Percentiles rank a stretch among this genome's conserved stretches.
Evolutionary conservation across 2,113 vertebrate species (phyloP).

Genomic region (Cyprinodon tularosa): DNA sequence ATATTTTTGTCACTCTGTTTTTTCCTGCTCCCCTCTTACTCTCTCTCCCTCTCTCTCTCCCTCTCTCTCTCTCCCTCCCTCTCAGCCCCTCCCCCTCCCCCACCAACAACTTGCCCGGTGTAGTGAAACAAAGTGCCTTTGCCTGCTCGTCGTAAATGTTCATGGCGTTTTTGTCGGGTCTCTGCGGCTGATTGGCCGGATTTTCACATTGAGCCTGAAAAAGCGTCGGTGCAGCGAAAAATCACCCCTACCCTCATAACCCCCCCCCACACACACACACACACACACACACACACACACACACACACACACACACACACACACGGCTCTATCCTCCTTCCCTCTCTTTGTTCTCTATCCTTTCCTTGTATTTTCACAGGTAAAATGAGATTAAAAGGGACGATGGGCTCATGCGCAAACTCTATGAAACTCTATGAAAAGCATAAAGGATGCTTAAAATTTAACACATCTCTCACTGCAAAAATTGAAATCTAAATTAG

Average conservation of each 20-base stretch:
- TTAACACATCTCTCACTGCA: no score
- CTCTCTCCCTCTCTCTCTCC: constrained; percentile 50
- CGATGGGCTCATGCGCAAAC: no score
- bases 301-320: no score
- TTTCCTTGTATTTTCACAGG: constrained; percentile 59
- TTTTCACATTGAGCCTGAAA: constrained; percentile 94
- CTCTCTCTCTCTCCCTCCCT: constrained; percentile 9
- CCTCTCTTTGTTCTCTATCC: neutral
- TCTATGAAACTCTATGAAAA: no score
- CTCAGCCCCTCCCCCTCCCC: constrained; percentile 65
- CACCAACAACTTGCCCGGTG: constrained; percentile 79
- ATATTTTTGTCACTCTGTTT: constrained; percentile 70
- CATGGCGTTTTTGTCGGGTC: constrained; percentile 78
- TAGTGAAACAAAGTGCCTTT: constrained; percentile 88
- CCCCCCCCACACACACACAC: no score
- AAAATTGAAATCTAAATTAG: no score
- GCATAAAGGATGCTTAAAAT: no score
- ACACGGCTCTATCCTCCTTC: no score
- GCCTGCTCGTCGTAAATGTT: constrained; percentile 62
- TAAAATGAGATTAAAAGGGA: constrained; percentile 32
- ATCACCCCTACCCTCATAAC: no score
- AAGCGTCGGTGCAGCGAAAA: constrained; percentile 80
- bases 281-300: no score
- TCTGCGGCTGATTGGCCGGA: constrained; percentile 95
- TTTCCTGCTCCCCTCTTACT: constrained; percentile 43